phyloP scores from a whole-genome alignment of 2,797 vertebrate genomes.

The Hippocampus kuda region DNA sequence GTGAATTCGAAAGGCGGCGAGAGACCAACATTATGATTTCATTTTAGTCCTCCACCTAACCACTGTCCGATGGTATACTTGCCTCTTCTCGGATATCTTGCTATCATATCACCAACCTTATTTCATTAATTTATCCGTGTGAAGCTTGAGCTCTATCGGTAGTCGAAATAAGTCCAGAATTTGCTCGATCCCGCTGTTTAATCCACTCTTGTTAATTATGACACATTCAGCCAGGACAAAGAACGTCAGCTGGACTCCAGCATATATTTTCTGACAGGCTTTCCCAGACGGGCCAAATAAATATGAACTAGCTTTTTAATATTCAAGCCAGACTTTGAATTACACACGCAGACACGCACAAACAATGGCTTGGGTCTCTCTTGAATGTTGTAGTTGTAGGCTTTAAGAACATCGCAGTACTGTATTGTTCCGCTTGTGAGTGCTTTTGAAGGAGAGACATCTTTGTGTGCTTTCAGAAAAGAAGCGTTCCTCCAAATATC shows the following conservation, averaged over 20 bases:
- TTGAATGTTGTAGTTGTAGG: not conserved
- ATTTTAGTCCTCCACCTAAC: conserved; percentile 36
- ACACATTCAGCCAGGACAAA: conserved; percentile 80
- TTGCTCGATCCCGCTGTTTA: conserved; percentile 97
- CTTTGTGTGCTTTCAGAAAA: conserved; percentile 43
- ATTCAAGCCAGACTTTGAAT: conserved; percentile 26
- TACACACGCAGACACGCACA: not conserved
- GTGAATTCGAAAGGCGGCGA: conserved; percentile 37
- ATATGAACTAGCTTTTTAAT: too few relatives aligned
- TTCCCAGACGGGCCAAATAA: conserved; percentile 51
- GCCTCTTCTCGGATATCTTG: conserved; percentile 34
- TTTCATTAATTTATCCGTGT: conserved; percentile 30
- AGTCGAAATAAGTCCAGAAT: conserved; percentile 78
- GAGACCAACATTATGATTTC: conserved; percentile 44
- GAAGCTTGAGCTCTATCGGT: conserved; percentile 41
- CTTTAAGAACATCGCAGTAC: conserved; percentile 6
- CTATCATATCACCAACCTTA: conserved; percentile 31
- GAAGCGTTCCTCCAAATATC: conserved; percentile 55
- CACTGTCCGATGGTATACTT: conserved; percentile 34
- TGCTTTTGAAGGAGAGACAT: conserved; percentile 26
- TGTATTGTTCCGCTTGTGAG: conserved; percentile 11
- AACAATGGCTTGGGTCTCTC: not conserved
- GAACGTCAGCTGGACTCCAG: conserved; percentile 70
- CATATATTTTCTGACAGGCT: conserved; percentile 66
- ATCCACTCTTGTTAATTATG: conserved; percentile 90